Evolutionary conservation across 2,113 vertebrate species (phyloP), one percentile per base, ranked within the genome.

Genomic region (Hydrochoerus hydrochaeris): DNA sequence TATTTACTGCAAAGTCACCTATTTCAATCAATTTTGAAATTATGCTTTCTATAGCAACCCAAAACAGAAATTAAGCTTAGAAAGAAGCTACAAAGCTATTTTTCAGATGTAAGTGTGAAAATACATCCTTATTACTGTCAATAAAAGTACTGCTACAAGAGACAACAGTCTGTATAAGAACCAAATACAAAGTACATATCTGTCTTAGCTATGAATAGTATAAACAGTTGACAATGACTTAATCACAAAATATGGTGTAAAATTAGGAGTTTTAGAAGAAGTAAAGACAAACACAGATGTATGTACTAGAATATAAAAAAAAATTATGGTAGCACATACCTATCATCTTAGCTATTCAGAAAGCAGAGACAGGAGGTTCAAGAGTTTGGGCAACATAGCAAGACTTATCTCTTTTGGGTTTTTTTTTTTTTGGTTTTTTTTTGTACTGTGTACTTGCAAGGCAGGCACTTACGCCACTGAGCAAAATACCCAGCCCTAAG

Each of bases 21-120:
- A 73, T 85, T 41, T 73, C 46, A 92, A 46, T 80, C 52, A 71
- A 88, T 57, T 92, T 46, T 63, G n/a, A 62, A 85, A 96, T 89
- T 85, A 32, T 30, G 0, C 38, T 85, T 92, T 89, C 57, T 52
- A 95, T 20, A 9, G 60, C 69, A 78, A 84, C 52, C 41, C 24
- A 85, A 88, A 84, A 86, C 10, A 24, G 19, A 69, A 83, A 92
- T 78, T 46, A 80, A 7, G 41, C 35, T 84, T 69, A 17, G 77
- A 69, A 87, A 96, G 54, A 88, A 67, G 32, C 28, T 30, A 30
- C 58, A 67, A 7, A 84, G 41, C 19, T 86, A 69, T 54, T 41
- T 67, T 69, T 94, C 38, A 62, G 88, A 32, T n/a, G 14, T 22
- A 52, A 58, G 12, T 0, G 2, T 67, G 67, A 80, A 83, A 67